Base-by-base conservation (phyloP, 2,797 vertebrate genomes). In the Eidolon dupreanum region DNA sequence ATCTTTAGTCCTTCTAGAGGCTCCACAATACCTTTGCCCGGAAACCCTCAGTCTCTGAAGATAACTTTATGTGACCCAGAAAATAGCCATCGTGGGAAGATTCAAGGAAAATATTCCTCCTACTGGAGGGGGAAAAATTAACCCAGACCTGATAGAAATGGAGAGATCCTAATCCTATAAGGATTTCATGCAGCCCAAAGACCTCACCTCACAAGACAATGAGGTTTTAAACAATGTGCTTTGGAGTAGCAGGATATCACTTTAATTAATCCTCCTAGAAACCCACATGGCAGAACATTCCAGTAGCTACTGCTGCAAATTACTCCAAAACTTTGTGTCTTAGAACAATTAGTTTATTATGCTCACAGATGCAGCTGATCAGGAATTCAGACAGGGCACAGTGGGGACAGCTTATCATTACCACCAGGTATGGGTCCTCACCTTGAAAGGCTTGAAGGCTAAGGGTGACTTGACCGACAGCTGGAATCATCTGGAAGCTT, bases 191-290 rank as follows among this genome's bases (percentile, higher is more conserved):
- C 68, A 20, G 13, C 51, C 28, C 0, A 49, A 79, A 66, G 90
- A 65, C 49, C 10, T 79, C 17, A 0, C 53, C 93, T 33, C 46
- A 8, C 11, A 31, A 36, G 53, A 68, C 28, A 5, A 46, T 59
- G 19, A 46, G 24, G 59, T 66, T 94, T 89, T 92, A 93, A 49
- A 41, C 26, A 65, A 2, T 61, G n/a, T 38, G 9, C 46, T 94
- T 88, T n/a, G 57, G 28, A n/a, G 19, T 31, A 24, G 31, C 5
- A 7, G n/a, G 15, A 33, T 86, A 59, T 59, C 11, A 1, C 36
- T 82, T 85, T 84, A 77, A 79, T 81, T 51, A 17, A 74, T 95
- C 90, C 93, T 82, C 61, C 68, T 70, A 49, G 81, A 90, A 92
- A 83, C n/a, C 24, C 53, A 46, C 10, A 65, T n/a, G 28, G 63